A percentile compares a stretch with the other conserved stretches of the same genome.
Evolutionary conservation across 2,797 vertebrate genomes (phyloP).

Genomic region (Orientallactaga sibirica): DNA sequence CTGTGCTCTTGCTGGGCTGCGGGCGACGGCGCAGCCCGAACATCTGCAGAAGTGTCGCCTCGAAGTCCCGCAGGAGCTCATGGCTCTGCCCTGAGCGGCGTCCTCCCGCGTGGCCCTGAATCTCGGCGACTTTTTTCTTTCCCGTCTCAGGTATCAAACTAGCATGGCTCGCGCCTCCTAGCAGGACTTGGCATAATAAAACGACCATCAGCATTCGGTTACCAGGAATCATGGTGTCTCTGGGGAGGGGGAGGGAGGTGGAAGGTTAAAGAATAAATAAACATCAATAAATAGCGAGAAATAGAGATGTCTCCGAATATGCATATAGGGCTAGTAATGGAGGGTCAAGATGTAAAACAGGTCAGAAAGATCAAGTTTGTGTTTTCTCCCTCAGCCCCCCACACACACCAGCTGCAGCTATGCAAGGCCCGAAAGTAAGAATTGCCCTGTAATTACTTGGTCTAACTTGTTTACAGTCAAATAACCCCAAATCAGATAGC

Average conservation of each 20-base stretch:
- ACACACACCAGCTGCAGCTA: constrained; percentile 73
- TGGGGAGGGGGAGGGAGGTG: constrained; percentile 86
- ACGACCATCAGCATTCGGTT: constrained; percentile 99
- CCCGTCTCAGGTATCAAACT: constrained; percentile 98
- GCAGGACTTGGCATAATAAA: constrained; percentile 99
- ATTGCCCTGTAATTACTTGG: constrained; percentile 87
- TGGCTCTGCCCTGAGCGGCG: constrained; percentile 94
- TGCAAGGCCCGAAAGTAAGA: constrained; percentile 79
- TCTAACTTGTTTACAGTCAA: constrained; percentile 90
- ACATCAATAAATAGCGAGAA: constrained; percentile 81
- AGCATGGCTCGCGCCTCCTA: constrained; percentile 98
- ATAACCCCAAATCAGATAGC: constrained; percentile 90
- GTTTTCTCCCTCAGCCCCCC: constrained; percentile 64
- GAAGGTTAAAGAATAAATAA: constrained; percentile 85
- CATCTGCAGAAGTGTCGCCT: constrained; percentile 99
- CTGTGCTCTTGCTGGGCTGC: constrained; percentile 93
- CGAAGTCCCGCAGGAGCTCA: constrained; percentile 99
- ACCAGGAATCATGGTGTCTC: constrained; percentile 99
- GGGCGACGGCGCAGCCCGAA: constrained; percentile 98
- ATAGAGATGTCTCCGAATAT: constrained; percentile 66
- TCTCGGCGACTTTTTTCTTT: constrained; percentile 96
- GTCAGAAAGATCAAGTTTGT: constrained; percentile 81
- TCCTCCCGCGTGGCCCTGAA: constrained; percentile 90
- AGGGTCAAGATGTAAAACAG: constrained; percentile 84
- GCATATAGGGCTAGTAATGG: constrained; percentile 68